Base-by-base conservation (phyloP, 2,888 invertebrate genomes). In the Geophilus truncorum region DNA sequence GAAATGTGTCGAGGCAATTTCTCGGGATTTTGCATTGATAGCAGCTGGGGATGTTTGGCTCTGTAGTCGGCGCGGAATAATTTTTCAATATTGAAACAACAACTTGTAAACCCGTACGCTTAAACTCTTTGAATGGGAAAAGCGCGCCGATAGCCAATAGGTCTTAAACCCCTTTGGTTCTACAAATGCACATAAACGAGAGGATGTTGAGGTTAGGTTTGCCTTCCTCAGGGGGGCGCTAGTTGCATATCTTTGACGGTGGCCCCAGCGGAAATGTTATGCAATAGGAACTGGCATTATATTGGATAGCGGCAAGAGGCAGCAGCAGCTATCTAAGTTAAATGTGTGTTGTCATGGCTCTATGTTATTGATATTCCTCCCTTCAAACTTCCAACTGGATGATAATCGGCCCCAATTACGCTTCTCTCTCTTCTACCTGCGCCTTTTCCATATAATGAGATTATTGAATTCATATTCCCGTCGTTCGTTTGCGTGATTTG, bases 241-340 rank as follows among this genome's bases (percentile, higher is more conserved):
- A 70, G 70, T 70, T 70, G 23, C 70, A 28, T 70, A 70, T 70
- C 70, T 70, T 51, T 70, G 70, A 70, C 70, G 70, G 70, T 70
- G 70, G 70, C 70, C 70, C 70, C 28, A 70, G 70, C 70, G 70
- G 70, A 70, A 70, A 70, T 70, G 70, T 70, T 70, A 70, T 70
- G 70, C 70, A 70, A 70, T 70, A 28, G 70, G 70, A 70, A 70
- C 70, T 70, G 25, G 70, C 70, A 28, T 70, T 70, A 23, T 70
- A 70, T 70, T 70, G 70, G 70, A 70, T 70, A 70, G 70, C 70
- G 28, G 70, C 70, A 70, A 70, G 70, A 70, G 70, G 70, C 70
- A 70, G 70, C 70, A 70, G 70, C 70, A 70, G 70, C 70, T 70
- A 70, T 70, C 70, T 70, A 70, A 70, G 70, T 70, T 70, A 70